A percentile compares a stretch with the other conserved stretches of the same genome.
Conservation (phyloP, 2,113 vertebrate genomes). For the Rynchops niger region DNA sequence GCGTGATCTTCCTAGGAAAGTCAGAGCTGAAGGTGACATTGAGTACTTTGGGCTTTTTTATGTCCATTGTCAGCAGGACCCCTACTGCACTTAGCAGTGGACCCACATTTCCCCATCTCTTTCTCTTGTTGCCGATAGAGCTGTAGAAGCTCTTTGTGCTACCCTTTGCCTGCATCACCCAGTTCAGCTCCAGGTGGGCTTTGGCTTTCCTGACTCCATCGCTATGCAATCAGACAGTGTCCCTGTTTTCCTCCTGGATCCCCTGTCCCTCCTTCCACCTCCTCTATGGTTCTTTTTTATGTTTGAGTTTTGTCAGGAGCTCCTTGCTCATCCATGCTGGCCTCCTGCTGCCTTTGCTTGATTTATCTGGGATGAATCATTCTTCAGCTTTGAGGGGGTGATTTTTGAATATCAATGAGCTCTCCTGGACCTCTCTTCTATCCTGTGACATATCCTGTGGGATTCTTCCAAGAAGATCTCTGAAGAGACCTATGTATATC, state of each 20-base stretch:
- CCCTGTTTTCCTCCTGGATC: background rate
- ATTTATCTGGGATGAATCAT: background rate
- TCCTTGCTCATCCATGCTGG: background rate
- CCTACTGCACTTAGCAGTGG: background rate
- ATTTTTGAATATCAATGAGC: background rate
- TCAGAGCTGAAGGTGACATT: background rate
- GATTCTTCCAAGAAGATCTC: background rate
- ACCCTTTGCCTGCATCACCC: background rate
- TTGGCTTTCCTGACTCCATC: background rate
- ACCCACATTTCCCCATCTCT: background rate
- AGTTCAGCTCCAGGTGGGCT: background rate
- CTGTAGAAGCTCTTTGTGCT: background rate
- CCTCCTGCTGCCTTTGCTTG: background rate
- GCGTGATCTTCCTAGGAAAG: background rate
- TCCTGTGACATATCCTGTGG: background rate
- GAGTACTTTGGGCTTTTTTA: background rate
- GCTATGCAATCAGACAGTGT: background rate
- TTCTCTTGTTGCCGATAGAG: background rate
- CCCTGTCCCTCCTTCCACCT: background rate
- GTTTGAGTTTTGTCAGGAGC: background rate
- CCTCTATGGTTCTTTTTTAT: background rate
- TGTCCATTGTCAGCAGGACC: background rate
- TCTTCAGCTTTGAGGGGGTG: background rate
- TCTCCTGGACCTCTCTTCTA: background rate
- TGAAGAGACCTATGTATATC: background rate